Evolutionary conservation across 2,113 vertebrate species (phyloP).

Genomic region (Eubucco bourcierii): DNA sequence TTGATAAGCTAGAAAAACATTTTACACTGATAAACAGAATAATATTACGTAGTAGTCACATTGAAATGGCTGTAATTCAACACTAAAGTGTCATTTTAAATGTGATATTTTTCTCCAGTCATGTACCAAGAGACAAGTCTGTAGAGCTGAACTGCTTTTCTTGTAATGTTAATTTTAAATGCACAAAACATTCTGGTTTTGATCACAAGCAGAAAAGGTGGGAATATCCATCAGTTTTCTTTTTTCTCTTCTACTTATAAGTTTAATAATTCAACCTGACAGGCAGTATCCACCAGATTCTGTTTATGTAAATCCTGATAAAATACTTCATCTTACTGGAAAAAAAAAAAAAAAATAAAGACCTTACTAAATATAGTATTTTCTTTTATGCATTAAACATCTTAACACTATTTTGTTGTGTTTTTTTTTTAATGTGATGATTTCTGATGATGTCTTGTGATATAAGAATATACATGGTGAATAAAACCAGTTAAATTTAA

Average conservation of each 20-base stretch:
- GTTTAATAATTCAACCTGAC: conserved; percentile 26
- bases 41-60: conserved; percentile 1
- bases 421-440: background rate
- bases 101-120: background rate
- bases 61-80: conserved; percentile 28
- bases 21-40: conserved; percentile 33
- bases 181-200: background rate
- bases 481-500: background rate
- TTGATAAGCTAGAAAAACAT: conserved; percentile 32
- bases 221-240: background rate
- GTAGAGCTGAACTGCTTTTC: background rate
- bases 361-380: background rate
- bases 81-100: conserved; percentile 24
- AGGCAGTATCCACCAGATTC: background rate
- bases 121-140: background rate
- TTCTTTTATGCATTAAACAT: background rate
- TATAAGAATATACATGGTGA: background rate
- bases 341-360: background rate
- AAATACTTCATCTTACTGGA: background rate
- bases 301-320: background rate
- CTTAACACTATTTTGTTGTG: background rate
- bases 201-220: background rate
- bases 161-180: conserved; percentile 22
- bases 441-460: background rate
- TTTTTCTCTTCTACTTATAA: background rate